A percentile compares a stretch with the other conserved stretches of the same genome.
Conservation (phyloP, 2,797 vertebrate genomes). For the Dipus sagitta region DNA sequence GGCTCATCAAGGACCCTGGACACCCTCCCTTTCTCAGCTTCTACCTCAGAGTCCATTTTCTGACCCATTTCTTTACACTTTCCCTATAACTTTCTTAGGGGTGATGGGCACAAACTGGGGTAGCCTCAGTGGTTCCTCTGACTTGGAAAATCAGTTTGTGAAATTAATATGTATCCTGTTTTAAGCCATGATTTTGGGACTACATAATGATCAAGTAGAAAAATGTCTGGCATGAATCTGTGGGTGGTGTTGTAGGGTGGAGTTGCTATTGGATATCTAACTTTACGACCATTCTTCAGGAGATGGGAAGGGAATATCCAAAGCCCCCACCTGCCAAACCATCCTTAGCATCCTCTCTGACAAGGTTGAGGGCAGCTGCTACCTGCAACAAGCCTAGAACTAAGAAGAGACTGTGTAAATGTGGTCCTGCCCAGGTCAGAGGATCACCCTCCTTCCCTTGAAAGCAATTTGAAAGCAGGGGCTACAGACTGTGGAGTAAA, state of each 20-base stretch:
- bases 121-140: neutral
- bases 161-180: neutral
- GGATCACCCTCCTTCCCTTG: neutral
- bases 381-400: neutral
- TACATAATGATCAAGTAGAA: neutral
- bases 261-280: neutral
- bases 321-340: neutral
- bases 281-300: neutral
- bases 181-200: neutral
- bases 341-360: neutral
- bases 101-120: neutral
- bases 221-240: neutral
- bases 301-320: fast-evolving
- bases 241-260: neutral
- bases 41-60: neutral
- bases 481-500: fast-evolving
- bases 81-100: neutral
- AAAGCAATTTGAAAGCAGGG: neutral
- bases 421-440: neutral
- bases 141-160: neutral
- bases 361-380: neutral
- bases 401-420: too few relatives aligned
- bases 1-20: neutral
- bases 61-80: neutral
- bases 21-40: neutral